Percentiles rank a stretch among this genome's conserved stretches.
These are phyloP conservation scores for Sclerurus mexicanus DNA, from an alignment of 2,113 vertebrate species.

Conservation along the genomic window DNA sequence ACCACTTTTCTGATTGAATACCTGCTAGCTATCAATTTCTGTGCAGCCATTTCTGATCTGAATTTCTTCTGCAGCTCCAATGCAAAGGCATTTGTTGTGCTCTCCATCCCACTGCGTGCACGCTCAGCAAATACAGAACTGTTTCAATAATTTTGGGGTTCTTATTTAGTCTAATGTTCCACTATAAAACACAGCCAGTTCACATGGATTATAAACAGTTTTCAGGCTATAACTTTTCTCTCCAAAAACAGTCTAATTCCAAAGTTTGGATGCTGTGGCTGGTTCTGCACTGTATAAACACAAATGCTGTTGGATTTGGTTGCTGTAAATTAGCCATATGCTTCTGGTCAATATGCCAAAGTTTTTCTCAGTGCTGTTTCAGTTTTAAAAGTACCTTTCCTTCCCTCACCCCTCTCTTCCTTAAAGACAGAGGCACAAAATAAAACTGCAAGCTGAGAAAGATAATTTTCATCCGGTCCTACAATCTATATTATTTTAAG, in stretches of 20 bases:
- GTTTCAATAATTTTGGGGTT: slow-evolving; percentile 27
- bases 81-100: background rate
- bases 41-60: slow-evolving; percentile 10
- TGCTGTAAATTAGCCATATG: slow-evolving; percentile 8
- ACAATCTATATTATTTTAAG: background rate
- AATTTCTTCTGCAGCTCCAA: slow-evolving; percentile 17
- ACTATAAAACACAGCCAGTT: slow-evolving; percentile 47
- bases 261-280: background rate
- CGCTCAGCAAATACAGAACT: slow-evolving; percentile 4
- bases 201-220: slow-evolving; percentile 44
- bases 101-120: background rate
- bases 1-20: slow-evolving; percentile 49
- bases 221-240: slow-evolving; percentile 31
- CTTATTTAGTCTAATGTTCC: slow-evolving; percentile 56
- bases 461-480: background rate
- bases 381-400: background rate
- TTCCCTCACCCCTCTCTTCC: background rate
- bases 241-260: background rate
- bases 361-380: background rate
- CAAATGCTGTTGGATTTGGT: background rate
- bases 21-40: slow-evolving; percentile 24
- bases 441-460: background rate
- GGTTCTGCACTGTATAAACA: background rate
- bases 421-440: background rate
- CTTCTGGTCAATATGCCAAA: background rate